A percentile compares a stretch with the other conserved stretches of the same genome.
Evolutionary conservation across 2,797 vertebrate species (phyloP).

Genomic region (Apogon talboti): DNA sequence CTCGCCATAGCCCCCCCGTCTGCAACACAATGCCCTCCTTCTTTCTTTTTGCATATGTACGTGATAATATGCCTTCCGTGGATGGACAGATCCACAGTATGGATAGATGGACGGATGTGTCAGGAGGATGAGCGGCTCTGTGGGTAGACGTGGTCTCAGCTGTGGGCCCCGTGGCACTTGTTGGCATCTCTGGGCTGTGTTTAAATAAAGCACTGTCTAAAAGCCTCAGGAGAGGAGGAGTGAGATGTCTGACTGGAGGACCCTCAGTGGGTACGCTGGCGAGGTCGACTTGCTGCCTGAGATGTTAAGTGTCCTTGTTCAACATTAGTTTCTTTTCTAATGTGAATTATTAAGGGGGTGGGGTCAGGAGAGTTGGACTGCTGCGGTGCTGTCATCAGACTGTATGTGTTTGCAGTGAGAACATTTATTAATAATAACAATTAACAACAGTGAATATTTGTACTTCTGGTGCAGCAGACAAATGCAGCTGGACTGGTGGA

Average conservation of each 20-base stretch:
- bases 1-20: neutral
- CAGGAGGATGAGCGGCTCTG: conserved; percentile 27
- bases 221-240: conserved; percentile 50
- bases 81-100: conserved; percentile 1
- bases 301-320: conserved; percentile 8
- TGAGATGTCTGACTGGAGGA: conserved; percentile 49
- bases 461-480: no score
- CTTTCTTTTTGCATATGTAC: neutral
- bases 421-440: neutral
- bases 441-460: no score
- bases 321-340: neutral
- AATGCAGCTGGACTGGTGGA: no score
- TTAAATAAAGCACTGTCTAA: conserved; percentile 68
- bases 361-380: neutral
- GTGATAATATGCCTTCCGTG: neutral
- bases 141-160: conserved; percentile 57
- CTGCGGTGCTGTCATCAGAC: neutral
- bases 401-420: no score
- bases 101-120: conserved; percentile 26
- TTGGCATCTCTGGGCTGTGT: conserved; percentile 56
- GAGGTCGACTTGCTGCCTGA: conserved; percentile 15
- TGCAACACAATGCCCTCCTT: neutral
- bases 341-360: neutral
- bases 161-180: conserved; percentile 44
- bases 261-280: conserved; percentile 6